Evolutionary conservation across 2,797 vertebrate species (phyloP).

Genomic region (Hemibagrus guttatus): DNA sequence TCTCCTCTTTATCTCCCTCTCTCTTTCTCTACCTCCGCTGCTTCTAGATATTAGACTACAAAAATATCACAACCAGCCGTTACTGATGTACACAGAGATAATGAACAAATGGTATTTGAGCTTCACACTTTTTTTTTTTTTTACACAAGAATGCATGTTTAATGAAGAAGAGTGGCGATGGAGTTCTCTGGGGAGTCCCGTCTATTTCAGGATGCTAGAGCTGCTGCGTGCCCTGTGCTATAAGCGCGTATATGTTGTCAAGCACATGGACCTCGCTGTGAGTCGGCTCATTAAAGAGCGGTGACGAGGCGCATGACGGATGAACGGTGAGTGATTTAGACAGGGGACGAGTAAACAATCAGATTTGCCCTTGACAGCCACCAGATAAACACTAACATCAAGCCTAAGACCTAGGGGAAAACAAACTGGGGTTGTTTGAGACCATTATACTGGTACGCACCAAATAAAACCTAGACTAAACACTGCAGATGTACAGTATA

Average conservation of each 20-base stretch:
- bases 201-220: background rate
- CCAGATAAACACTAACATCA: constrained; percentile 10
- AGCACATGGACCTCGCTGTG: background rate
- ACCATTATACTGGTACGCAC: background rate
- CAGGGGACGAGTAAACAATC: constrained; percentile 31
- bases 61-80: background rate
- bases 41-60: background rate
- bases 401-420: background rate
- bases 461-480: background rate
- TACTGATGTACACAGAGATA: background rate
- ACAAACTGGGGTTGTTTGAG: background rate
- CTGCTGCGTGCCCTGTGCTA: background rate
- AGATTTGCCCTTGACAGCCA: constrained; percentile 5
- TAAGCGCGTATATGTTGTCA: background rate
- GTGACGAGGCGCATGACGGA: constrained; percentile 3
- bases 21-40: background rate
- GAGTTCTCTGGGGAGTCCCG: background rate
- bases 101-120: background rate
- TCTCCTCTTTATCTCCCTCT: too few relatives aligned
- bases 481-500: too few relatives aligned
- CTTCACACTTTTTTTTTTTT: background rate
- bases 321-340: background rate
- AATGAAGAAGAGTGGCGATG: background rate
- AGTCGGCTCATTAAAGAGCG: constrained; percentile 13
- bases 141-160: background rate